Conservation (phyloP, 2,113 vertebrate genomes). For the Nyctereutes procyonoides region DNA sequence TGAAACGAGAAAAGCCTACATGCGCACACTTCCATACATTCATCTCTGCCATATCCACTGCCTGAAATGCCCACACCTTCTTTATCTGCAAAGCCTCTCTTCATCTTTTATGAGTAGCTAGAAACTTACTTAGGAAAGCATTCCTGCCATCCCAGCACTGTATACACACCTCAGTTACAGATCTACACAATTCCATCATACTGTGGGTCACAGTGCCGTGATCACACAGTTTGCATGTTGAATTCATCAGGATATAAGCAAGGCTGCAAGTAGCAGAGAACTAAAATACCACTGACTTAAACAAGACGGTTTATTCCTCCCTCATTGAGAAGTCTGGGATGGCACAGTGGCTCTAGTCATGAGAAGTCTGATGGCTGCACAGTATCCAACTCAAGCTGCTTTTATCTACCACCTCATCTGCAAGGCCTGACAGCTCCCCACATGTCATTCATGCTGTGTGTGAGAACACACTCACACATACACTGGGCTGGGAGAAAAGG, state of each 20-base stretch:
- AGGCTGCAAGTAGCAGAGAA: neutral
- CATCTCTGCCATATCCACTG: neutral
- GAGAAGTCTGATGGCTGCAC: neutral
- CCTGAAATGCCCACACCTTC: neutral
- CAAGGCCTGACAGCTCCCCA: neutral
- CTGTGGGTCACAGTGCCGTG: rapidly evolving
- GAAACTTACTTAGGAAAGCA: neutral
- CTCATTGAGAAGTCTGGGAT: neutral
- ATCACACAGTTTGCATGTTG: neutral
- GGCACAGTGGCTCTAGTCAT: neutral
- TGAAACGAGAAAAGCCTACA: neutral
- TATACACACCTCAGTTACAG: neutral
- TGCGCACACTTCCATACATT: neutral
- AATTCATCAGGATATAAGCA: neutral
- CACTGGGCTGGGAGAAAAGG: neutral
- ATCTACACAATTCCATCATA: neutral
- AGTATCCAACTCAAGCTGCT: neutral
- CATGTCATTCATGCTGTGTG: neutral
- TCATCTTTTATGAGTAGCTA: neutral
- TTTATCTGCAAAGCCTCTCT: neutral
- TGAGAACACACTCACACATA: neutral
- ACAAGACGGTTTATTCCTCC: neutral
- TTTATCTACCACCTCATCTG: neutral
- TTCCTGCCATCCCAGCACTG: constrained; percentile 3
- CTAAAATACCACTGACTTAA: neutral